Percentiles rank a stretch among this genome's conserved stretches.
These are phyloP conservation scores for Cerastis leucographa DNA, from an alignment of 2,888 invertebrate species.

Conservation along the genomic window DNA sequence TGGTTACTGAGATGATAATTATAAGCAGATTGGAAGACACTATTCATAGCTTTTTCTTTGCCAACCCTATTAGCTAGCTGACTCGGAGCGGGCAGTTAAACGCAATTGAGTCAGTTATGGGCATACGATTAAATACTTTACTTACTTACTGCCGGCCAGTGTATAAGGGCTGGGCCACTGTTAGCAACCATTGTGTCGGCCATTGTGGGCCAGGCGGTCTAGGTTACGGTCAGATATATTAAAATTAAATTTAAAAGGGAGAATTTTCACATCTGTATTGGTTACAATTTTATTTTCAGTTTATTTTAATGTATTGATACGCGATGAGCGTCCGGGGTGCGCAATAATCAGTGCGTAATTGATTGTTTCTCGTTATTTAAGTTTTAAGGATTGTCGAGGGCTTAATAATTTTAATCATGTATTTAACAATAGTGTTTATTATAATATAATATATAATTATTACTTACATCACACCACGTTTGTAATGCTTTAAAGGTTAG, in stretches of 20 bases:
- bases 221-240: not conserved
- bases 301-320: not conserved
- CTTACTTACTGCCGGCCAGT: slow-evolving; percentile 34
- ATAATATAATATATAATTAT: too few relatives aligned
- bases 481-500: not conserved
- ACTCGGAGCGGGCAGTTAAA: slow-evolving; percentile 59
- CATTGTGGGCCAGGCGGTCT: not conserved
- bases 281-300: not conserved
- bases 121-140: slow-evolving; percentile 66
- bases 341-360: not conserved
- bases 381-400: not conserved
- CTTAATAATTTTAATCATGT: not conserved
- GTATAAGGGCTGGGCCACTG: slow-evolving; percentile 31
- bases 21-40: too few relatives aligned
- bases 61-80: slow-evolving; percentile 49
- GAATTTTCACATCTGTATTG: not conserved
- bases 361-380: not conserved
- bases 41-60: not conserved
- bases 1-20: not conserved
- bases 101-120: slow-evolving; percentile 67
- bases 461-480: not conserved
- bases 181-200: not conserved
- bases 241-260: slow-evolving; percentile 7
- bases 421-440: not conserved
- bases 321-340: too few relatives aligned